These are phyloP conservation scores for Sphyrna mokarran DNA, from an alignment of 2,113 vertebrate genomes.

Conservation along the genomic window DNA sequence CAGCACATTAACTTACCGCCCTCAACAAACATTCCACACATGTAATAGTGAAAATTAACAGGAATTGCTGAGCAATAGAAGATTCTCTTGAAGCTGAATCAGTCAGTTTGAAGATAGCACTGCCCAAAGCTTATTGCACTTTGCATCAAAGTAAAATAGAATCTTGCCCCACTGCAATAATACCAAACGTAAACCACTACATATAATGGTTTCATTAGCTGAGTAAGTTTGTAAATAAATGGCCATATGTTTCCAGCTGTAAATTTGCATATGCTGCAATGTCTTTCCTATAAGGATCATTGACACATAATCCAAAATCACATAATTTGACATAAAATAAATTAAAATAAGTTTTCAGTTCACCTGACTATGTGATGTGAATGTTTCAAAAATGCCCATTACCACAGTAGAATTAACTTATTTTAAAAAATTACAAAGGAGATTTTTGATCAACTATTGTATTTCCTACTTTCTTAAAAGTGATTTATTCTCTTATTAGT, in stretches of 20 bases:
- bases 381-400: background rate
- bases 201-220: conserved; percentile 12
- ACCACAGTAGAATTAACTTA: background rate
- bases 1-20: background rate
- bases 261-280: conserved; percentile 26
- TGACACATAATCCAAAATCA: background rate
- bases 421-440: background rate
- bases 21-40: background rate
- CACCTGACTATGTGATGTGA: background rate
- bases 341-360: background rate
- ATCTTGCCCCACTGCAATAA: background rate
- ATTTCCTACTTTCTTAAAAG: background rate
- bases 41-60: background rate
- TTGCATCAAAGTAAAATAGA: conserved; percentile 17
- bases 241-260: background rate
- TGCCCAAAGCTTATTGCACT: background rate
- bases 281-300: background rate
- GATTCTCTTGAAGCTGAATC: background rate
- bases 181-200: background rate
- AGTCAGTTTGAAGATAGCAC: background rate
- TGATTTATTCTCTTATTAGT: background rate
- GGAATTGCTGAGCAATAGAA: background rate
- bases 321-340: background rate
- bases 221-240: conserved; percentile 23
- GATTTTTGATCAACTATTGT: background rate